Percentiles rank a stretch among this genome's conserved stretches.
phyloP scores from a whole-genome alignment of 2,888 invertebrate species.

The Erebia ligea region DNA sequence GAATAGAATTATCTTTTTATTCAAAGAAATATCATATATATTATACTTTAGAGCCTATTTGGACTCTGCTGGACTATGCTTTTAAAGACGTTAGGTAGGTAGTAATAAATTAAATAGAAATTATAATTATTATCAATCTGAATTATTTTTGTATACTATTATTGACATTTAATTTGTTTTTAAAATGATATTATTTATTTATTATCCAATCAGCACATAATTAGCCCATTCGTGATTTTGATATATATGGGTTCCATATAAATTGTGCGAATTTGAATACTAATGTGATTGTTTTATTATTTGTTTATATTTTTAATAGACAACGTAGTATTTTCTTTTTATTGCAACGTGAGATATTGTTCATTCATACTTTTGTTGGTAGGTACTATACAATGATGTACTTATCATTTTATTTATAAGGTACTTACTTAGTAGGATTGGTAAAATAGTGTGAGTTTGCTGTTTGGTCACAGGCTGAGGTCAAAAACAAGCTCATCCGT shows the following conservation, averaged over 20 bases:
- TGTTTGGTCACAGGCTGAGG: too few species aligned
- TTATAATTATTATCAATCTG: neutral
- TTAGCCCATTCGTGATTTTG: conserved; percentile 7
- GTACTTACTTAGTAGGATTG: too few species aligned
- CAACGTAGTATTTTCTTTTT: neutral
- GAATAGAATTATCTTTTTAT: too few species aligned
- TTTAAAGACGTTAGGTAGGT: neutral
- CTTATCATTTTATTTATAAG: too few species aligned
- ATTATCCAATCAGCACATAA: conserved; percentile 10
- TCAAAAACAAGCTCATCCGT: too few species aligned
- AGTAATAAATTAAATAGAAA: conserved; percentile 8
- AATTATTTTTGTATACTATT: neutral
- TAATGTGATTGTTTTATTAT: conserved; percentile 16
- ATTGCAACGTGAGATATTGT: neutral
- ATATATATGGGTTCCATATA: conserved; percentile 17
- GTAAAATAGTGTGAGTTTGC: too few species aligned
- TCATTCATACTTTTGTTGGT: neutral
- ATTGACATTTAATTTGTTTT: conserved; percentile 4
- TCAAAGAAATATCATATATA: too few species aligned
- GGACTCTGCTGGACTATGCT: too few species aligned
- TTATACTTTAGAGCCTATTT: too few species aligned
- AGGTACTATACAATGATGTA: too few species aligned
- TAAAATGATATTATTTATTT: conserved; percentile 6
- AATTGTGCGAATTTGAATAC: conserved; percentile 19
- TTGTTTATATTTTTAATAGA: conserved; percentile 4